phyloP scores from a whole-genome alignment of 2,113 vertebrate species.

The Salvelinus alpinus region DNA sequence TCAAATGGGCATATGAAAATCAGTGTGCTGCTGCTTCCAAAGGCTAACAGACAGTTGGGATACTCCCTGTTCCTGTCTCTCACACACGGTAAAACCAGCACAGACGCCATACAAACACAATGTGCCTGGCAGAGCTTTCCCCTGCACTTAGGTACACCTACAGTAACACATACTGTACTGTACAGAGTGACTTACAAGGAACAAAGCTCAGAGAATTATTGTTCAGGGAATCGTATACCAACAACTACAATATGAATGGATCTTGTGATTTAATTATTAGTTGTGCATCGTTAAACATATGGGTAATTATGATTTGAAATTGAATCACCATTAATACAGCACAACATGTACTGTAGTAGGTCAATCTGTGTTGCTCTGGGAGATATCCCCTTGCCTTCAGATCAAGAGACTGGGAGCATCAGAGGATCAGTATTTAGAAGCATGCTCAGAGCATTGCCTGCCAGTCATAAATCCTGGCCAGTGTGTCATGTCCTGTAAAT shows the following conservation, averaged over 20 bases:
- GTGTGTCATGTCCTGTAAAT: conserved; percentile 50
- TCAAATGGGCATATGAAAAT: conserved; percentile 28
- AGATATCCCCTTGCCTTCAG: not conserved
- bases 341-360: not conserved
- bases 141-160: not conserved
- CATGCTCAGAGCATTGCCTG: conserved; percentile 25
- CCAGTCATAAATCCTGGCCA: not conserved
- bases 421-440: conserved; percentile 17
- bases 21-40: conserved; percentile 39
- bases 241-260: not conserved
- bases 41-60: conserved; percentile 31
- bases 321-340: not conserved
- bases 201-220: not conserved
- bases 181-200: not conserved
- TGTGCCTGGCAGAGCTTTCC: not conserved
- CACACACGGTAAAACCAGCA: not conserved
- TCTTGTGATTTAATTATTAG: not conserved
- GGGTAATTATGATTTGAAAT: not conserved
- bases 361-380: not conserved
- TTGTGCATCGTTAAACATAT: not conserved
- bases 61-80: conserved; percentile 8
- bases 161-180: too few relatives aligned
- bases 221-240: not conserved
- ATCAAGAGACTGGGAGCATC: conserved; percentile 14
- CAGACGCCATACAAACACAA: not conserved